Conservation (phyloP, 1,140 invertebrate species). For the Hylaeus anthracinus region DNA sequence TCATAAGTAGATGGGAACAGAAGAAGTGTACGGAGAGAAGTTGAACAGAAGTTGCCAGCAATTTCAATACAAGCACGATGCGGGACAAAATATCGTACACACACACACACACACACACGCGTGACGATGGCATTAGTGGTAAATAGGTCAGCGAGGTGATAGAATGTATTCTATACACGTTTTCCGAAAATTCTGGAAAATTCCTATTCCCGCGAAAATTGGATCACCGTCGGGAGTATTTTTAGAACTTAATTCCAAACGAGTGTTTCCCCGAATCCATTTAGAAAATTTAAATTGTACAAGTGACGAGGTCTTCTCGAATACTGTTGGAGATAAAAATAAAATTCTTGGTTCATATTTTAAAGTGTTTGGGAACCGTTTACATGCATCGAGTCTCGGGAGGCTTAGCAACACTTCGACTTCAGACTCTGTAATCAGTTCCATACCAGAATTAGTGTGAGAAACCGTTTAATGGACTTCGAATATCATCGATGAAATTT, state of each 20-base stretch:
- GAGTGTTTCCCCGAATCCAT: neutral
- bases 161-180: neutral
- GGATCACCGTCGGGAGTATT: neutral
- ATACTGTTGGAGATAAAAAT: too few species aligned
- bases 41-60: neutral
- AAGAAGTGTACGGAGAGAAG: neutral
- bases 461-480: too few species aligned
- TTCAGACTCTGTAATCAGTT: too few species aligned
- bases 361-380: too few species aligned
- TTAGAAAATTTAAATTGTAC: neutral
- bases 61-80: conserved; percentile 4
- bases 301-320: too few species aligned
- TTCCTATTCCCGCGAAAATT: neutral
- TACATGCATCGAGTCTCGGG: too few species aligned
- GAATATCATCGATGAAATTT: neutral
- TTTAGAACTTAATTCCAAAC: neutral
- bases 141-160: conserved; percentile 16
- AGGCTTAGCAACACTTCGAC: too few species aligned
- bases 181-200: conserved; percentile 2
- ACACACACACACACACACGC: too few species aligned
- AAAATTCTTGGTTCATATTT: too few species aligned
- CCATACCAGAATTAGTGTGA: too few species aligned
- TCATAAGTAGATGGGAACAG: neutral
- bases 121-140: conserved; percentile 6
- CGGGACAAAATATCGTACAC: conserved; percentile 8